Base-by-base conservation (phyloP, 1,140 invertebrate genomes). In the Linepithema humile region DNA sequence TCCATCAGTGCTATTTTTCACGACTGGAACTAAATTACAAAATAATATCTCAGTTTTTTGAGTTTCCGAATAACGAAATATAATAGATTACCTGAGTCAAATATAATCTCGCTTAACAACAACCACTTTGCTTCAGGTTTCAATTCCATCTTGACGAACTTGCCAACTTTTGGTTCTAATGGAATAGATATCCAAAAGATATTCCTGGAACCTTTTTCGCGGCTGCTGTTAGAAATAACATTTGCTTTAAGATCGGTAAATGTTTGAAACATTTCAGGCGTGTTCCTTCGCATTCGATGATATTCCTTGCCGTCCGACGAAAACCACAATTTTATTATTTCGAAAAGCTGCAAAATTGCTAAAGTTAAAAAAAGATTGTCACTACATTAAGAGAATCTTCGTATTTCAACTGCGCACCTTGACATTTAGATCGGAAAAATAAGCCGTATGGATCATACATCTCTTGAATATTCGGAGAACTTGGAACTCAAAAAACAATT, bases 91-190 rank as follows among this genome's bases (percentile, higher is more conserved):
- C 97, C 95, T n/a, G 97, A 97, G 85, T 97, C 96, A 88, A 97
- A 97, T 4, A 96, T 96, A 77, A 98, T 95, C 95, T 99, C 98
- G 92, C 97, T 98, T 84, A 99, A 96, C 60, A 99, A 95, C 69
- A 99, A 96, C 98, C 98, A 98, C 90, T 96, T 96, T n/a, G 97
- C 95, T 50, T 97, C 96, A 91, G 98, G 98, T 88, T 95, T 96
- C 2, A 98, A 95, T 91, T 97, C 96, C 45, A 98, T 86, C 92
- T 97, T 97, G 57, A 98, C 95, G 90, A 96, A 97, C 88, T 95
- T 95, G 0, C 97, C 98, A 17, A 97, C 95, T 77, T 96, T 95
- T 89, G 97, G 96, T 85, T 97, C 95, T 5, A 98, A 94, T 59
- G 96, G 96, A 57, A 98, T 96, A 72, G 96, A 96, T 9, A 57